These are phyloP conservation scores for Botia almorhae DNA, from an alignment of 2,797 vertebrate genomes.

Conservation along the genomic window DNA sequence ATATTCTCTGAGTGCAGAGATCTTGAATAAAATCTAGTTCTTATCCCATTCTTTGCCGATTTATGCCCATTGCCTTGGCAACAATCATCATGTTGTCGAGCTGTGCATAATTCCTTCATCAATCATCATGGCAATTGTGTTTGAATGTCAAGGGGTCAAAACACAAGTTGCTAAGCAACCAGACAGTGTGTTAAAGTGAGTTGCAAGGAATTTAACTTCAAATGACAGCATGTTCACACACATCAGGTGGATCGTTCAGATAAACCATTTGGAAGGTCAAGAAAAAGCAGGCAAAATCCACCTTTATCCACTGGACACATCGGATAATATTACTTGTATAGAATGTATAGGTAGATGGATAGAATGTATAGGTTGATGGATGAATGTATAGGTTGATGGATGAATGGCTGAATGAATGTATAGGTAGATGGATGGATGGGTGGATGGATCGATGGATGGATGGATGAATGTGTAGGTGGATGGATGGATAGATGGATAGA, in stretches of 20 bases:
- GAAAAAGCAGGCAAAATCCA: no score
- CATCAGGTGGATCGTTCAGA: not conserved
- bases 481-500: no score
- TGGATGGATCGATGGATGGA: no score
- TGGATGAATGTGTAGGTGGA: no score
- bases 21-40: not conserved
- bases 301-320: no score
- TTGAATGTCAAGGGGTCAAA: slow-evolving; percentile 1
- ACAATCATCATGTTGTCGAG: not conserved
- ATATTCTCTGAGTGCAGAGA: not conserved
- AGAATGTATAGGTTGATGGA: no score
- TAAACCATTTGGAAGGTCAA: not conserved
- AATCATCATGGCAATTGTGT: slow-evolving; percentile 10
- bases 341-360: no score
- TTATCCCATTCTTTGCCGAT: not conserved
- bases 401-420: no score
- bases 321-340: no score
- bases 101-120: slow-evolving; percentile 2
- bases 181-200: not conserved
- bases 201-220: not conserved
- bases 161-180: slow-evolving; percentile 7
- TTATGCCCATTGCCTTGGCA: not conserved
- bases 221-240: not conserved
- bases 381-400: no score
- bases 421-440: no score